Evolutionary conservation across 2,113 vertebrate genomes (phyloP).

Genomic region (Muntiacus reevesi): DNA sequence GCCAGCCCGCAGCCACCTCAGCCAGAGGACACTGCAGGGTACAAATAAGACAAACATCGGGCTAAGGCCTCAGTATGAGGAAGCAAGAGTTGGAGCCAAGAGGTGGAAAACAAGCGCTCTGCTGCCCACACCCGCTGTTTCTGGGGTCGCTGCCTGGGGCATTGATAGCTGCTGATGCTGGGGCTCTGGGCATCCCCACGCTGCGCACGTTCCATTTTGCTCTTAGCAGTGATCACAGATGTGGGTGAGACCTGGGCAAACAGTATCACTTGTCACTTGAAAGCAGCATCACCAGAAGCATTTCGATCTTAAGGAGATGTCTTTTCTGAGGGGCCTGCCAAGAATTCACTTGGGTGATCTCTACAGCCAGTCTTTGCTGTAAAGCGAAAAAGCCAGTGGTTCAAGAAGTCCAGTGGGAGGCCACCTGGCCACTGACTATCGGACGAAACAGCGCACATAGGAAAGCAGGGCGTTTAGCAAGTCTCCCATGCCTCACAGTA

Average conservation of each 20-base stretch:
- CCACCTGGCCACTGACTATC: not conserved
- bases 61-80: not conserved
- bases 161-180: not conserved
- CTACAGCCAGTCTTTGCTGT: not conserved
- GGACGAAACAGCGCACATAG: not conserved
- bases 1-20: not conserved
- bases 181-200: not conserved
- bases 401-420: not conserved
- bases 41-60: not conserved
- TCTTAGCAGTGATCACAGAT: not conserved
- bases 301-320: not conserved
- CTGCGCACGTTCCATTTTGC: not conserved
- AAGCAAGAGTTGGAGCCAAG: not conserved
- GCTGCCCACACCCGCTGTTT: not conserved
- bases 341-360: not conserved
- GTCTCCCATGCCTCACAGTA: not conserved
- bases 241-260: not conserved
- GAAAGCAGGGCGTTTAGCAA: not conserved
- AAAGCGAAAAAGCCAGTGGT: not conserved
- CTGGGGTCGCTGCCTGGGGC: not conserved
- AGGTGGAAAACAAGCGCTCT: not conserved
- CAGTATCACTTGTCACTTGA: not conserved
- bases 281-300: not conserved
- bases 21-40: not conserved
- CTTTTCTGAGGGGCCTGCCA: not conserved